Evolutionary conservation across 2,113 vertebrate genomes (phyloP), one percentile per base, ranked within the genome.

Genomic region (Bostrychus sinensis): DNA sequence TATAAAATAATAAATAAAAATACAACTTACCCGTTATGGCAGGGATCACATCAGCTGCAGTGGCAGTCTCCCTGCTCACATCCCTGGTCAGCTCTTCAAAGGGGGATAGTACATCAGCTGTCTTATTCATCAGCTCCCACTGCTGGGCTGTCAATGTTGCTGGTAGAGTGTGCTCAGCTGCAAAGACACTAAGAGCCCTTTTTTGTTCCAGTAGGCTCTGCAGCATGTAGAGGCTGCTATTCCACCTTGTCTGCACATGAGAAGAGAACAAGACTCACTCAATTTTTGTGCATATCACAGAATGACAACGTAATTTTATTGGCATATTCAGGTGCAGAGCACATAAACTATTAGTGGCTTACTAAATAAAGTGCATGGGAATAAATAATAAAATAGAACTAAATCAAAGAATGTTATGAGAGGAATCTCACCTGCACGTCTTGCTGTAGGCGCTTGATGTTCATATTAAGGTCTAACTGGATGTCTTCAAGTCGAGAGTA

Each of bases 401-500:
- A 30, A 3, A 30, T 30, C 7, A 30, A 30, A 30, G 28, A 30
- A 30, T 30, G 28, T 30, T 4, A 30, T 30, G 7, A 30, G 28
- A 30, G 28, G 28, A 30, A 30, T 30, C 28, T 30, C 28, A n/a
- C n/a, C n/a, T n/a, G n/a, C n/a, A n/a, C n/a, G n/a, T n/a, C n/a
- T n/a, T n/a, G n/a, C n/a, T n/a, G n/a, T n/a, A n/a, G n/a, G n/a
- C n/a, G n/a, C n/a, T n/a, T n/a, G n/a, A n/a, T n/a, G n/a, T n/a
- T n/a, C 7, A 30, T 30, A 30, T 30, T 30, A 4, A 30, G 7
- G 28, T 30, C 28, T 30, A 30, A 4, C 28, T 30, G 28, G 3
- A 30, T 30, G 28, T 63, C 63, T 70, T 72, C 34, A 22, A 80
- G 39, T 13, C 5, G 30, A 56, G 58, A 76, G 62, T 72, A 66